A percentile compares a stretch with the other conserved stretches of the same genome.
These are phyloP conservation scores for Hephaestus fuliginosus DNA, from an alignment of 2,797 vertebrate genomes.

Conservation along the genomic window DNA sequence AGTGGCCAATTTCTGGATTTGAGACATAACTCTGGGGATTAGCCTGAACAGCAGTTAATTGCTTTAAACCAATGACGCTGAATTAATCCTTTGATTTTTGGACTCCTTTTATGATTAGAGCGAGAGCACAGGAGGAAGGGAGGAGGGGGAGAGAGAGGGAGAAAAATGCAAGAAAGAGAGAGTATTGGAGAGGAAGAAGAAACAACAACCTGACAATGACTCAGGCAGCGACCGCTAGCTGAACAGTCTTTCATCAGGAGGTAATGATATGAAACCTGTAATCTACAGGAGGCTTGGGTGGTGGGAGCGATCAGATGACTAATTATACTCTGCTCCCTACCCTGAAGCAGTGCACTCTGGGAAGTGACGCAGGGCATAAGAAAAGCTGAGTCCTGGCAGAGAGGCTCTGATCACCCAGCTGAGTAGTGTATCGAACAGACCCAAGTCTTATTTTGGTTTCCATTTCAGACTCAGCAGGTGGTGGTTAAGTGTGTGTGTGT, in stretches of 20 bases:
- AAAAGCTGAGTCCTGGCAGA: conserved; percentile 8
- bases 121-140: background rate
- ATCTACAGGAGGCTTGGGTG: conserved; percentile 42
- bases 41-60: conserved; percentile 78
- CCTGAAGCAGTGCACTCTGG: conserved; percentile 49
- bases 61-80: conserved; percentile 76
- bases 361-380: background rate
- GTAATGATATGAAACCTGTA: conserved; percentile 69
- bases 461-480: conserved; percentile 60
- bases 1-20: conserved; percentile 77
- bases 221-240: conserved; percentile 25
- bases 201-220: conserved; percentile 53
- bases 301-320: conserved; percentile 52
- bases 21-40: conserved; percentile 79
- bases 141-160: background rate
- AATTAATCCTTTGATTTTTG: conserved; percentile 78
- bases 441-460: conserved; percentile 45
- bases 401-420: conserved; percentile 34
- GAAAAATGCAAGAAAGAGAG: conserved; percentile 14
- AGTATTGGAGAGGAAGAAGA: conserved; percentile 40
- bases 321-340: conserved; percentile 52
- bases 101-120: conserved; percentile 68
- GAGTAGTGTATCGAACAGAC: conserved; percentile 29
- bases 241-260: conserved; percentile 55
- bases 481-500: background rate